Conservation (phyloP, 2,888 invertebrate species). For the Didymodactylos carnosus region DNA sequence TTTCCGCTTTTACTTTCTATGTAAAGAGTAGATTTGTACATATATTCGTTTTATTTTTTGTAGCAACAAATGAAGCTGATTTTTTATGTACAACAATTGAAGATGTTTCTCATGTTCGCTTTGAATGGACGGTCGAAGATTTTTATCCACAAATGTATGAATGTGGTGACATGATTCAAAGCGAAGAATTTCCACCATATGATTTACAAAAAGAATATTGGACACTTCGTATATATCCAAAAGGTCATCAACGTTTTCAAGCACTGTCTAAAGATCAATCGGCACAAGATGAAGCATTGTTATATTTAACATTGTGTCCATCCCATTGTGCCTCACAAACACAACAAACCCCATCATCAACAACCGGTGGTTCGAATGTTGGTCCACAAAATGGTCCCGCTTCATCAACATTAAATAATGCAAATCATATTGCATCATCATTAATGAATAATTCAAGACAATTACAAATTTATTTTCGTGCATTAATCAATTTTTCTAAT, state of each 20-base stretch:
- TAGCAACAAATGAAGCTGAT: neutral
- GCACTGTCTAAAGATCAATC: neutral
- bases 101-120: neutral
- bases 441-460: neutral
- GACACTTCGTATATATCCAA: neutral
- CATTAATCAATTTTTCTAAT: neutral
- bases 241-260: conserved; percentile 1
- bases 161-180: conserved; percentile 1
- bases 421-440: neutral
- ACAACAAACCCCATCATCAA: neutral
- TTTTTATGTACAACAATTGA: neutral
- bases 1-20: too few species aligned
- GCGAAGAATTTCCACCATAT: conserved; percentile 1
- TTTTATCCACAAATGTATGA: conserved; percentile 1
- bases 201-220: neutral
- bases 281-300: neutral
- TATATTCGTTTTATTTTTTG: too few species aligned
- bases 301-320: neutral
- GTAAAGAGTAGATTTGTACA: too few species aligned
- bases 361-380: too few species aligned
- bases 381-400: neutral
- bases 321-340: neutral
- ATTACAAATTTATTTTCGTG: neutral
- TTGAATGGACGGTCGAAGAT: neutral
- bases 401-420: neutral